Conservation (phyloP, 2,797 vertebrate genomes). For the Cuculus canorus region DNA sequence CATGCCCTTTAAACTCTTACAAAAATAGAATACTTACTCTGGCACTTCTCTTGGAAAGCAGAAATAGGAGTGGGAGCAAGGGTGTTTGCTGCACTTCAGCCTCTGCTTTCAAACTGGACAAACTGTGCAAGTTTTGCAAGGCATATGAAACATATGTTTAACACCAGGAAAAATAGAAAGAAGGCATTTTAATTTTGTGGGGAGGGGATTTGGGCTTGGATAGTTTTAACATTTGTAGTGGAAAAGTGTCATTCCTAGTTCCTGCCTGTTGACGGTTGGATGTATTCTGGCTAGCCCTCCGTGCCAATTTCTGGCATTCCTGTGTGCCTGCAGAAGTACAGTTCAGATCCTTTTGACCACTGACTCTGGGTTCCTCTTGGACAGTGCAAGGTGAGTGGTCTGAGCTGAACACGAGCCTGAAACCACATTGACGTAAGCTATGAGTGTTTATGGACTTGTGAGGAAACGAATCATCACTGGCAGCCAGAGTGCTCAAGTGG, state of each 20-base stretch:
- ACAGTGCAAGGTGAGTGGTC: neutral
- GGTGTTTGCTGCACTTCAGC: conserved; percentile 1
- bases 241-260: conserved; percentile 26
- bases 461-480: conserved; percentile 11
- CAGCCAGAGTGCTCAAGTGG: neutral
- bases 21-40: conserved; percentile 63
- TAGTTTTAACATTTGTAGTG: conserved; percentile 11
- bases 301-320: fast-evolving
- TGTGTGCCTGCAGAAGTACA: neutral
- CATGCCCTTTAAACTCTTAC: conserved; percentile 69
- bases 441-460: neutral
- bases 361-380: conserved; percentile 21
- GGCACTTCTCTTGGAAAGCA: conserved; percentile 47
- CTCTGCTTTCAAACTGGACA: neutral
- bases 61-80: neutral
- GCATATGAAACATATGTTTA: conserved; percentile 19
- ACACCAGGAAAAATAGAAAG: conserved; percentile 32
- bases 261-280: neutral
- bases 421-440: conserved; percentile 42
- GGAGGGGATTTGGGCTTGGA: conserved; percentile 30
- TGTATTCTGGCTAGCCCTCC: neutral
- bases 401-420: conserved; percentile 5
- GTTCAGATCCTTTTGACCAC: conserved; percentile 8
- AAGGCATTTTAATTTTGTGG: conserved; percentile 1
- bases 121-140: neutral